Evolutionary conservation across 2,797 vertebrate genomes (phyloP).

Genomic region (Naso thynnoides): DNA sequence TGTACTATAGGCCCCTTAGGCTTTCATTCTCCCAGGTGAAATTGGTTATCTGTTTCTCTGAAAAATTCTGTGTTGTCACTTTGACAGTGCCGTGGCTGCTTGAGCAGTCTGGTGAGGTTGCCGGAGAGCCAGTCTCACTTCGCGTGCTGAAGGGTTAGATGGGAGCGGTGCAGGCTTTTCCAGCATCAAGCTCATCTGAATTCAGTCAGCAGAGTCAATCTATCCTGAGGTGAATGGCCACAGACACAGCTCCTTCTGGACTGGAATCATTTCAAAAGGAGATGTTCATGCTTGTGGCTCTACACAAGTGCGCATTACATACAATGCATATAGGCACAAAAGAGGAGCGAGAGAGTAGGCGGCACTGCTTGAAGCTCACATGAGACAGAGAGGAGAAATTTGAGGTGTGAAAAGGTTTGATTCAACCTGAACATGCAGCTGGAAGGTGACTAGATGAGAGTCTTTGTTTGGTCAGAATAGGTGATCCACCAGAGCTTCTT

Average conservation of each 20-base stretch:
- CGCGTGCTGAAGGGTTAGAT: slow-evolving; percentile 16
- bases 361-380: slow-evolving; percentile 26
- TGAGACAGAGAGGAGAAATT: slow-evolving; percentile 25
- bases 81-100: slow-evolving; percentile 39
- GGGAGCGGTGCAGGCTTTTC: slow-evolving; percentile 40
- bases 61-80: slow-evolving; percentile 40
- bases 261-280: slow-evolving; percentile 75
- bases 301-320: slow-evolving; percentile 56
- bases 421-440: slow-evolving; percentile 13
- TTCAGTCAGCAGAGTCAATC: slow-evolving; percentile 80
- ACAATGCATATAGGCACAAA: slow-evolving; percentile 47
- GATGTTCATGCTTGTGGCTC: slow-evolving; percentile 52
- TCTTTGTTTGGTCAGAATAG: slow-evolving; percentile 27
- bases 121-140: slow-evolving; percentile 17
- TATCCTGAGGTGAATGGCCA: slow-evolving; percentile 76
- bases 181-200: slow-evolving; percentile 78
- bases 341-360: slow-evolving; percentile 30
- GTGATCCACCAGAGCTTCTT: slow-evolving; percentile 2
- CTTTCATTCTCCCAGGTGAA: slow-evolving; percentile 36
- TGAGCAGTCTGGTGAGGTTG: slow-evolving; percentile 42
- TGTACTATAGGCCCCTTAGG: slow-evolving; percentile 22
- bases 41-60: slow-evolving; percentile 41
- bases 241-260: slow-evolving; percentile 70
- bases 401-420: slow-evolving; percentile 37
- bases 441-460: slow-evolving; percentile 19